A percentile compares a stretch with the other conserved stretches of the same genome.
Evolutionary conservation across 2,888 invertebrate genomes (phyloP).

Genomic region (Amphipoea oculea): DNA sequence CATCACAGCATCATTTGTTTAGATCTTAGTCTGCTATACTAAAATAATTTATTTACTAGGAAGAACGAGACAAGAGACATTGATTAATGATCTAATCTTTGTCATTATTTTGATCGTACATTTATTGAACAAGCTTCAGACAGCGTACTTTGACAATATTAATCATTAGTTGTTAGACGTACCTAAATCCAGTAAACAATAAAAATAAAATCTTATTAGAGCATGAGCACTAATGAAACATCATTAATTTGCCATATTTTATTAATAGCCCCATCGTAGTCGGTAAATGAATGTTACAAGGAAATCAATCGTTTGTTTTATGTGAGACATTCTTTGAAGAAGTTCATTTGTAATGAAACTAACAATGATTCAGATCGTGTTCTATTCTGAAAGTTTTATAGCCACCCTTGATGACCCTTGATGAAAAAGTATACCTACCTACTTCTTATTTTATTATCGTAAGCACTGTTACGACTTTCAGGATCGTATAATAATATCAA

Average conservation of each 20-base stretch:
- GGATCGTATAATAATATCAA: not conserved
- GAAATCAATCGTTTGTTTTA: slow-evolving; percentile 1
- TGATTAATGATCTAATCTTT: slow-evolving; percentile 31
- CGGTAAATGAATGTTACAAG: slow-evolving; percentile 6
- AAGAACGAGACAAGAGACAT: slow-evolving; percentile 5
- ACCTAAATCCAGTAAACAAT: slow-evolving; percentile 5
- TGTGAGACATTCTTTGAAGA: not conserved
- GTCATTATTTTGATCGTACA: slow-evolving; percentile 3
- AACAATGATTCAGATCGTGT: not conserved
- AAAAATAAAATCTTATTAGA: slow-evolving; percentile 17
- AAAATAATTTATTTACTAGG: slow-evolving; percentile 21
- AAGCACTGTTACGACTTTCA: not conserved
- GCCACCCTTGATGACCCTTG: not conserved
- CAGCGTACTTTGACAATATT: slow-evolving; percentile 8
- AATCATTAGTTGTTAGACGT: slow-evolving; percentile 23
- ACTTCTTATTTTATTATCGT: not conserved
- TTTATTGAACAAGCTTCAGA: slow-evolving; percentile 10
- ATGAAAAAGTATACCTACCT: not conserved
- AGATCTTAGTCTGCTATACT: slow-evolving; percentile 28
- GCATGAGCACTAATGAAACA: not conserved
- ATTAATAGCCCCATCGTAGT: not conserved
- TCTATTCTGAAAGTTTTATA: not conserved
- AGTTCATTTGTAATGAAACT: not conserved
- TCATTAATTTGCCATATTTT: slow-evolving; percentile 7
- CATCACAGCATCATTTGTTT: slow-evolving; percentile 28